Evolutionary conservation across 2,888 invertebrate species (phyloP).

Genomic region (Boloria selene): DNA sequence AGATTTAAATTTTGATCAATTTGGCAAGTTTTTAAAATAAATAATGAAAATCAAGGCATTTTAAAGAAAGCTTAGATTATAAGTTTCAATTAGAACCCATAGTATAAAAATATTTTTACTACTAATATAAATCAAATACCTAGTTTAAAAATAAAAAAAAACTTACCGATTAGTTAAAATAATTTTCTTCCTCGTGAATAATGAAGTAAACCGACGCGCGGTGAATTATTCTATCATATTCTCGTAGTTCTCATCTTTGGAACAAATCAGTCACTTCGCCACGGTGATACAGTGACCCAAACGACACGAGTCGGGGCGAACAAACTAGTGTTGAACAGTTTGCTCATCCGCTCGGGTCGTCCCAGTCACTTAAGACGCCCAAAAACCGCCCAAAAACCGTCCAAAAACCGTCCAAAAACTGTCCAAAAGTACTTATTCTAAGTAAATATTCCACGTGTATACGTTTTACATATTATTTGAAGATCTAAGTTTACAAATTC

Average conservation of each 20-base stretch:
- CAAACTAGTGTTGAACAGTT: constrained; percentile 78
- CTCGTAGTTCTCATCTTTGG: not conserved
- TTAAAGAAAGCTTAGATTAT: too few relatives aligned
- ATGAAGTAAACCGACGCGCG: not conserved
- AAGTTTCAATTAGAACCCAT: too few relatives aligned
- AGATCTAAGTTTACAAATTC: too few relatives aligned
- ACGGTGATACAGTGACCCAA: constrained; percentile 54
- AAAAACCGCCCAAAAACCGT: constrained; percentile 18
- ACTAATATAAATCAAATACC: too few relatives aligned
- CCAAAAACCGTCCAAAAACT: too few relatives aligned
- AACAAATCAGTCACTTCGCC: constrained; percentile 44
- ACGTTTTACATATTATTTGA: too few relatives aligned
- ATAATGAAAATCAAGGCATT: too few relatives aligned
- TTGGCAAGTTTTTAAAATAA: too few relatives aligned
- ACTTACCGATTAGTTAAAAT: not conserved
- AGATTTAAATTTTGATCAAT: too few relatives aligned
- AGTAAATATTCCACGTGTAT: constrained; percentile 2
- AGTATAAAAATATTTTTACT: too few relatives aligned
- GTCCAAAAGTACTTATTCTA: too few relatives aligned
- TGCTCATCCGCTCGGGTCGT: constrained; percentile 82
- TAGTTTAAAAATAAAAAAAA: not conserved
- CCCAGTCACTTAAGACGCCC: constrained; percentile 40
- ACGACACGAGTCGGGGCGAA: constrained; percentile 83
- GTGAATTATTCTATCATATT: constrained; percentile 8
- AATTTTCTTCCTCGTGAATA: not conserved